Evolutionary conservation across 2,797 vertebrate genomes (phyloP).

Genomic region (Cyclura pinguis): DNA sequence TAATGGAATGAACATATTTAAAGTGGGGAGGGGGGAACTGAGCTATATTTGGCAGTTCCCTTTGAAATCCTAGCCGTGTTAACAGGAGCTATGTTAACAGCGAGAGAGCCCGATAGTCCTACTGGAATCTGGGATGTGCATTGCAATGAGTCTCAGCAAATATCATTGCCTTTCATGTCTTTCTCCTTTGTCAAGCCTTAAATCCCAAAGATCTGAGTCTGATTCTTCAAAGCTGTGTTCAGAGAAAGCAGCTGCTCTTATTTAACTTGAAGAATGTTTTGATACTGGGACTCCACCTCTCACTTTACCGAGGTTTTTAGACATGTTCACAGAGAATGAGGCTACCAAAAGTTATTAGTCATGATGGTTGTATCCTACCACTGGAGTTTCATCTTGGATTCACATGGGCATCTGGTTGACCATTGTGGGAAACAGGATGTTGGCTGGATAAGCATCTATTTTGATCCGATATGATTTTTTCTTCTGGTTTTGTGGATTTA

Average conservation of each 20-base stretch:
- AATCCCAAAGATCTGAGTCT: slow-evolving; percentile 45
- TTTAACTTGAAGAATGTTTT: slow-evolving; percentile 52
- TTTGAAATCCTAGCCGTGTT: slow-evolving; percentile 60
- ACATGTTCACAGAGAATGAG: not conserved
- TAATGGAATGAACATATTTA: slow-evolving; percentile 24
- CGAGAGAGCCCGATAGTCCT: slow-evolving; percentile 59
- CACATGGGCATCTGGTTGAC: not conserved
- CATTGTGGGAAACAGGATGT: not conserved
- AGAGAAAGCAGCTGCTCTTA: slow-evolving; percentile 31
- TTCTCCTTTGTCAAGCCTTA: slow-evolving; percentile 44
- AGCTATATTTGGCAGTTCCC: slow-evolving; percentile 54
- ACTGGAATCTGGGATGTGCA: slow-evolving; percentile 57
- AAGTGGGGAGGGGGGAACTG: slow-evolving; percentile 47
- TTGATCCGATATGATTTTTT: not conserved
- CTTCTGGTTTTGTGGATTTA: not conserved
- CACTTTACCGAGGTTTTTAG: slow-evolving; percentile 9
- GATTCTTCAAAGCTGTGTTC: slow-evolving; percentile 4
- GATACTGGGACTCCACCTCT: not conserved
- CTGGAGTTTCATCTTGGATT: no score
- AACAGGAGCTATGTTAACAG: slow-evolving; percentile 46
- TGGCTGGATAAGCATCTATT: not conserved
- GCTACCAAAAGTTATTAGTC: not conserved
- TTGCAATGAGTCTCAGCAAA: slow-evolving; percentile 51
- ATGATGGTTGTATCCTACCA: not conserved
- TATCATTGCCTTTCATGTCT: not conserved